Conservation (phyloP, 1,140 invertebrate genomes). For the Hetaerina americana region DNA sequence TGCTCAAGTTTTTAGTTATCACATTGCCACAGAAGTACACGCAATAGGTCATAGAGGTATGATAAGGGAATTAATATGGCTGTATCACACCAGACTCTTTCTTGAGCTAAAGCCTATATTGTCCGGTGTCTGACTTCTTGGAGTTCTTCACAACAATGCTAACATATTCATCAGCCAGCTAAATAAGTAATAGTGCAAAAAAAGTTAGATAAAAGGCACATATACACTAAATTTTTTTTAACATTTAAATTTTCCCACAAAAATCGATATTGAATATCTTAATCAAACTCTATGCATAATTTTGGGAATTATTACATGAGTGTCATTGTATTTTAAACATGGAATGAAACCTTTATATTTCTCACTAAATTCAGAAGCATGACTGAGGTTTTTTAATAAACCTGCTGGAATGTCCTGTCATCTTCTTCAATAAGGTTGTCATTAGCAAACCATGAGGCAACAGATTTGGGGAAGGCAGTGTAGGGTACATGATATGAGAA, state of each 20-base stretch:
- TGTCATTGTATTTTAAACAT: too few relatives aligned
- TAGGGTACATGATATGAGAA: conserved; percentile 94
- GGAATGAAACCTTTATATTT: too few relatives aligned
- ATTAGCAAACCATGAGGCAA: conserved; percentile 80
- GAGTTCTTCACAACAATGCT: conserved; percentile 85
- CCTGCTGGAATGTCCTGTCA: conserved; percentile 62
- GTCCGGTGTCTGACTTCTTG: conserved; percentile 78
- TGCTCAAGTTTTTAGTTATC: too few relatives aligned
- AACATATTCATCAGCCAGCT: conserved; percentile 72
- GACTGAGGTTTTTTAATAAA: too few relatives aligned
- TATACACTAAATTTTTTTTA: neutral
- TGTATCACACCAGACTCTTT: conserved; percentile 90
- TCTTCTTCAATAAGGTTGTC: conserved; percentile 68
- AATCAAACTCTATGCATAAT: too few relatives aligned
- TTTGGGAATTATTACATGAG: too few relatives aligned
- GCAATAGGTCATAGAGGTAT: too few relatives aligned
- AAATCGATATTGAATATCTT: too few relatives aligned
- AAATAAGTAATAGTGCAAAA: conserved; percentile 16
- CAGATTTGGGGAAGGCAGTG: conserved; percentile 88
- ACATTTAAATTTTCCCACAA: too few relatives aligned
- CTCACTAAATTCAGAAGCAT: too few relatives aligned
- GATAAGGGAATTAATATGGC: too few relatives aligned
- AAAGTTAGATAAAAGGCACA: conserved; percentile 3
- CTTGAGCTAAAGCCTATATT: conserved; percentile 82
- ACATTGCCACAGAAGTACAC: too few relatives aligned